Evolutionary conservation across 2,113 vertebrate species (phyloP), one percentile per base, ranked within the genome.

Genomic region (Monopterus albus): DNA sequence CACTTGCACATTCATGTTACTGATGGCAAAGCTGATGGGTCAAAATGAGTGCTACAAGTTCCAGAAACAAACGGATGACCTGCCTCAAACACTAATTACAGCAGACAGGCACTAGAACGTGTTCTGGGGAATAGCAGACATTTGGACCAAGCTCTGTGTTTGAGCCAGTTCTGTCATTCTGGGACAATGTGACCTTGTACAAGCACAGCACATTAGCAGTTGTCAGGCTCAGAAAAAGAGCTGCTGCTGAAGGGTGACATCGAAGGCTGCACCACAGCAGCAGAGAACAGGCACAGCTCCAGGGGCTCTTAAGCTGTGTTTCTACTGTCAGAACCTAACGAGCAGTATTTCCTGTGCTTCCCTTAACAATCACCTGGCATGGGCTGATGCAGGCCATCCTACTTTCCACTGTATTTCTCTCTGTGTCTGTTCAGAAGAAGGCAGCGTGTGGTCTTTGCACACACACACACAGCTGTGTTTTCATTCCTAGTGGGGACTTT

Each of bases 21-120:
- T 72, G 82, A 87, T 79, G 79, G 82, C 57, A 23, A 74, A 59
- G 76, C 76, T 84, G 86, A 90, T 87, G 70, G 82, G 83, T 81
- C 89, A 89, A 91, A 93, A 87, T 82, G 72, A 76, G 60, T 87
- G 78, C 79, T 88, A 85, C 83, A 86, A 82, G 87, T 86, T 84
- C 63, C 79, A 81, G 63, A 75, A 78, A 72, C 78, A 87, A 89
- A 86, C 49, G 36, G 60, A 73, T 43, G 31, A 83, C 69, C 74
- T 75, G 78, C 60, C 50, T 78, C 8, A 17, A 85, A 75, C 78
- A 79, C 69, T 70, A 75, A 88, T 89, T 78, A 78, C 47, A 67
- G 63, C 77, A 38, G 83, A 87, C 83, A 78, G 75, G 60, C 59
- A 2, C 5, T 87, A 82, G 71, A 79, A 47, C 49, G n/a, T 38